These are phyloP conservation scores for Dysmachus trigonus DNA, from an alignment of 2,888 invertebrate genomes.

Conservation along the genomic window DNA sequence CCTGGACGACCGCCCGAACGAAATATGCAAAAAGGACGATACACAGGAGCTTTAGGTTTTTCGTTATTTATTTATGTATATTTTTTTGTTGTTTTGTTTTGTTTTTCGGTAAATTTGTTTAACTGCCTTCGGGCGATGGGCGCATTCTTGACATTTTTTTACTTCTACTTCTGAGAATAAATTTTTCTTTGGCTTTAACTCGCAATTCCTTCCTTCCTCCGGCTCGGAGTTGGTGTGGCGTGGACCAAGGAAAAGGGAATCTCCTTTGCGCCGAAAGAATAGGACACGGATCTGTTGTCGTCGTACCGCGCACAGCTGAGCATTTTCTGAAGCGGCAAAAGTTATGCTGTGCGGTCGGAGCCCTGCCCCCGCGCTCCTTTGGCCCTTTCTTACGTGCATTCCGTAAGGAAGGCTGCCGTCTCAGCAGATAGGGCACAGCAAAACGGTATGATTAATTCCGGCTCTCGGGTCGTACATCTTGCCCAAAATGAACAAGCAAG, in stretches of 20 bases:
- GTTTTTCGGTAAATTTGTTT: conserved; percentile 28
- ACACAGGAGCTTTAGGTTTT: conserved; percentile 11
- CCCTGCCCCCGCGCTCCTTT: not conserved
- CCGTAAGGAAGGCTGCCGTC: not conserved
- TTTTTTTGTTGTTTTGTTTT: not conserved
- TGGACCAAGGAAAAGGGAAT: not conserved
- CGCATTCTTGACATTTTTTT: conserved; percentile 23
- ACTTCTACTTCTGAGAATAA: not conserved
- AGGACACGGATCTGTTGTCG: not conserved
- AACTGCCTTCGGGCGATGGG: conserved; percentile 16
- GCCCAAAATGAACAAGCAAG: conserved; percentile 20
- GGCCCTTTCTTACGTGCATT: conserved; percentile 19
- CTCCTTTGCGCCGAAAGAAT: not conserved
- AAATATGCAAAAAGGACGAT: conserved; percentile 32
- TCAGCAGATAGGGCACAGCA: not conserved
- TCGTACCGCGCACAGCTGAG: not conserved
- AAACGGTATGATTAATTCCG: conserved; percentile 19
- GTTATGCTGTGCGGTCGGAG: not conserved
- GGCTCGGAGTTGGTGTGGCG: not conserved
- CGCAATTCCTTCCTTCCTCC: not conserved
- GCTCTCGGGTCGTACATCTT: not conserved
- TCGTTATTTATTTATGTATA: not conserved
- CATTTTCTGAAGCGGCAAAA: not conserved
- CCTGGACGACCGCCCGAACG: not conserved
- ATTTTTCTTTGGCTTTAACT: not conserved